A percentile compares a stretch with the other conserved stretches of the same genome.
phyloP scores from a whole-genome alignment of 1,140 invertebrate species.

The Whitmania pigra region DNA sequence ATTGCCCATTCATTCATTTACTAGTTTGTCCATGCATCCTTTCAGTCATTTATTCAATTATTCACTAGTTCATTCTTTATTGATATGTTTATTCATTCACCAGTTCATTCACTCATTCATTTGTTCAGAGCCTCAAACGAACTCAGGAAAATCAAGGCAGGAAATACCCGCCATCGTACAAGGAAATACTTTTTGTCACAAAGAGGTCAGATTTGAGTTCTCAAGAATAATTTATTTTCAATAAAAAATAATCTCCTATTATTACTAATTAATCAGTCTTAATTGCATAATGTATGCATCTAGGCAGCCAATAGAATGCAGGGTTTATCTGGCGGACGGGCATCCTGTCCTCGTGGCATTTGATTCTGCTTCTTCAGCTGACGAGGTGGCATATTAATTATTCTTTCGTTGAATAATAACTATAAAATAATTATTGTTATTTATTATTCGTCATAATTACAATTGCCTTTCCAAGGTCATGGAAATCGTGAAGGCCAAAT shows the following conservation, averaged over 20 bases:
- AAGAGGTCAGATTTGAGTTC: conserved; percentile 45
- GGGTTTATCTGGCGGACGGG: conserved; percentile 83
- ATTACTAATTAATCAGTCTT: background rate
- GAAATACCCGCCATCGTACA: conserved; percentile 78
- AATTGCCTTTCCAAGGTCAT: conserved; percentile 49
- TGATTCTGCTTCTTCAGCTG: conserved; percentile 80
- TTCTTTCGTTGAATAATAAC: background rate
- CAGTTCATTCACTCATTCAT: conserved; percentile 7
- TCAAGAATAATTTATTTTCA: too few species aligned
- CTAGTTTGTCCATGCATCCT: background rate
- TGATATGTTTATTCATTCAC: background rate
- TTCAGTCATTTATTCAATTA: background rate
- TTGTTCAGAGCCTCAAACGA: conserved; percentile 59
- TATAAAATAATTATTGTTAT: conserved; percentile 14
- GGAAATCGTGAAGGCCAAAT: conserved; percentile 75
- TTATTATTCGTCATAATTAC: background rate
- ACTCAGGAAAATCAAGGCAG: conserved; percentile 71
- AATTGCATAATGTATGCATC: background rate
- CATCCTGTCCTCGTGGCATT: conserved; percentile 88
- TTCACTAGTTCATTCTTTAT: background rate
- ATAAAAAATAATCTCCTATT: too few species aligned
- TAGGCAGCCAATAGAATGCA: conserved; percentile 70
- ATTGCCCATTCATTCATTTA: background rate
- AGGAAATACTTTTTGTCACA: conserved; percentile 82
- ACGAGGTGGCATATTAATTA: conserved; percentile 47